Evolutionary conservation across 2,113 vertebrate species (phyloP), one percentile per base, ranked within the genome.

Genomic region (Pseudonaja textilis): DNA sequence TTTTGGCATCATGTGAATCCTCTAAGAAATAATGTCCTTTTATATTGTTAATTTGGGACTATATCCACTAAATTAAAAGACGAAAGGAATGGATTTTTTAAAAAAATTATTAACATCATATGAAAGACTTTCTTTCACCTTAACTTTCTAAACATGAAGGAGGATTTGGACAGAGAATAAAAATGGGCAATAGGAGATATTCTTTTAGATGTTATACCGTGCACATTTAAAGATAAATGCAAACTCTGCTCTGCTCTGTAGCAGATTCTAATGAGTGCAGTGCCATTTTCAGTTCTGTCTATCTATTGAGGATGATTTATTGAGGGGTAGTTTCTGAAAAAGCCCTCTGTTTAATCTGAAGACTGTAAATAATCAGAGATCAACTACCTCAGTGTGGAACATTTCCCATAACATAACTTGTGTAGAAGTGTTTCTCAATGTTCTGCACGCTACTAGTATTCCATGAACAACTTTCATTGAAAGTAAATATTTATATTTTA

Each of bases 61-160:
- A 54, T 3, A 14, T 34, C 57, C 26, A 39, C 4, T 52, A 69
- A 88, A 56, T 29, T 50, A 61, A 52, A 88, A 88, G 6, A 39
- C 1, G 50, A 56, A 5, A 45, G 23, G 9, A 74, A 47, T 45
- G 29, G 85, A 12, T 52, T 74, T 91, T 91, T 12, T 61, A 39
- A 34, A 57, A 59, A 59, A 59, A 89, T 26, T 54, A 22, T 69
- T 55, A 74, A 42, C n/a, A n/a, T 59, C 10, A 20, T 7, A 59
- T 59, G 6, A 12, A n/a, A 47, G 2, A 39, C n/a, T 85, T 85
- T 23, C 69, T 42, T 91, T 34, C 89, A 22, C 42, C 91, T 16
- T 50, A 23, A 0, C 0, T 4, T 23, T 45, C 26, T 26, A n/a
- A 54, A 52, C 47, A 1, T 0, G 0, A 88, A 25, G 34, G 3